Base-by-base conservation (phyloP, 2,797 vertebrate genomes). In the Acrossocheilus fasciatus region DNA sequence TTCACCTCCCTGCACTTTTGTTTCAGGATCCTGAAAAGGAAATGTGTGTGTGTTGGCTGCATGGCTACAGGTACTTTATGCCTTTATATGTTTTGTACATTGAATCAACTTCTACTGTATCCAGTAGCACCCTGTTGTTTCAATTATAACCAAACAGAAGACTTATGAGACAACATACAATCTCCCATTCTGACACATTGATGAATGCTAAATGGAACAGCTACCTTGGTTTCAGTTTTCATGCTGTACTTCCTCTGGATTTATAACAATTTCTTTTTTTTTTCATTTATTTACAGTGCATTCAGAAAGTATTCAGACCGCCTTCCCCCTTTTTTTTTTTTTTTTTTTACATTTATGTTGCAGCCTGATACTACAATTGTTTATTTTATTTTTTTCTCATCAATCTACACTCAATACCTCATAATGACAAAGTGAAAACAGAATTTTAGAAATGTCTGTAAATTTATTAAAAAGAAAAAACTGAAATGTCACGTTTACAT, bases 1-100 rank as follows among this genome's bases (percentile, higher is more conserved):
- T 88, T 68, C 87, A 85, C 50, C 47, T 82, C 30, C 26, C 70
- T 64, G 54, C 3, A 14, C 57, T 76, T 76, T 85, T 36, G 18
- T 59, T 87, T 34, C 79, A 20, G 36, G 41, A 72, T 59, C 76
- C 39, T 79, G 14, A 43, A 43, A 26, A 34, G 57, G 11, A 62
- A 43, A 17, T 57, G 18, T 81, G 57, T 43, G 39, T 81, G 39
- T 66, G 80, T 77, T 20, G 6, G 41, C 50, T 57, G 26, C 73
- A 17, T 7, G 45, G 41, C 41, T 74, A 47, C 45, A 70, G 62
- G 74, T 64, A 47, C 18, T 50, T 2, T 59, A 47, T 20, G 52
- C n/a, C 75, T 26, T 20, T 43, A 62, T 74, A n/a, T 10, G 41
- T 64, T 23, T 23, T 75, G 57, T 76, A 57, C 82, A 43, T 47